phyloP scores from a whole-genome alignment of 2,888 invertebrate genomes.

The Lithophane ornitopus region DNA sequence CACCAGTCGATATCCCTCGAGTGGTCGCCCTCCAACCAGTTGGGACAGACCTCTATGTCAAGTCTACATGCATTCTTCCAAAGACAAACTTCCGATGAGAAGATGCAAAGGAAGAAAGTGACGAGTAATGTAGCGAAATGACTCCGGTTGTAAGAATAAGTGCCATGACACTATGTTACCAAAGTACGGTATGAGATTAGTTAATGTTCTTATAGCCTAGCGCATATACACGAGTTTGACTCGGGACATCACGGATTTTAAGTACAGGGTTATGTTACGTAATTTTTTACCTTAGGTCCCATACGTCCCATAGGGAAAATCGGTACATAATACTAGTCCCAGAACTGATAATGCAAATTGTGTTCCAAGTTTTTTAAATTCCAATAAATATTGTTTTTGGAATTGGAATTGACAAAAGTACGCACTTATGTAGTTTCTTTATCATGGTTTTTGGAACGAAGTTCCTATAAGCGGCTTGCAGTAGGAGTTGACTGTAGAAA shows the following conservation, averaged over 20 bases:
- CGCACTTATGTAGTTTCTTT: conserved; percentile 11
- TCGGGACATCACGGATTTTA: conserved; percentile 33
- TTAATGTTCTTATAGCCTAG: conserved; percentile 67
- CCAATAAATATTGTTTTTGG: background rate
- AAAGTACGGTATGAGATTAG: conserved; percentile 86
- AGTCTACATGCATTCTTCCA: conserved; percentile 95
- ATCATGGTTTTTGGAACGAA: background rate
- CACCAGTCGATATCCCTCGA: conserved; percentile 95
- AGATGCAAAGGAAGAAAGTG: conserved; percentile 84
- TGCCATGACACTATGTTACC: conserved; percentile 89
- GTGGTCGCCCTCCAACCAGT: conserved; percentile 93
- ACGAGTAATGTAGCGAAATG: conserved; percentile 66
- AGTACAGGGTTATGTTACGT: conserved; percentile 42
- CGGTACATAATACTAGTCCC: background rate
- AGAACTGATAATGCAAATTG: background rate
- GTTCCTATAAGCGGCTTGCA: no score
- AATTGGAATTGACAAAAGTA: conserved; percentile 3
- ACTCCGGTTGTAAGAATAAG: conserved; percentile 70
- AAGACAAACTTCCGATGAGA: conserved; percentile 90
- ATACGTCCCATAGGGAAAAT: conserved; percentile 1
- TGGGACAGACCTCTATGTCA: conserved; percentile 95
- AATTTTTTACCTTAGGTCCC: conserved; percentile 1
- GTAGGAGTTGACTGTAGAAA: no score
- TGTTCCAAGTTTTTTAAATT: conserved; percentile 13
- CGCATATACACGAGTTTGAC: conserved; percentile 54